A percentile compares a stretch with the other conserved stretches of the same genome.
These are phyloP conservation scores for Romanogobio albipinnatus DNA, from an alignment of 2,113 vertebrate species.

Conservation along the genomic window DNA sequence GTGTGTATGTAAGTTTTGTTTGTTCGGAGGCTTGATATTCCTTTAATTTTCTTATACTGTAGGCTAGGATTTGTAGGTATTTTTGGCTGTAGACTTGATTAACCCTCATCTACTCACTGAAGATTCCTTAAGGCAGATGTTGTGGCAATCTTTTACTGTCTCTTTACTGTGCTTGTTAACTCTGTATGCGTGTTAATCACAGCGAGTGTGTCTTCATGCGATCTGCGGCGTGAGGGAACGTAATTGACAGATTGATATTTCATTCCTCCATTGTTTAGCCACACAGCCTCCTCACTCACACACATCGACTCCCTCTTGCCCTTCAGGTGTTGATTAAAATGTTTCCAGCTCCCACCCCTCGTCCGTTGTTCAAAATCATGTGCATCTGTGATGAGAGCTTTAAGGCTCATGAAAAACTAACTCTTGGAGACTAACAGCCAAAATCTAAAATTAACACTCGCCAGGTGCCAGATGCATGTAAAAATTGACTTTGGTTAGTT, in stretches of 20 bases:
- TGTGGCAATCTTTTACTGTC: not conserved
- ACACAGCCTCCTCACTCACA: not conserved
- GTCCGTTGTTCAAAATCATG: not conserved
- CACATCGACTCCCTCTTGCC: not conserved
- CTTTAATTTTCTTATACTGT: not conserved
- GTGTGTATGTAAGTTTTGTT: not conserved
- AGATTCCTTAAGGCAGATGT: not conserved
- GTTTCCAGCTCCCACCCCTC: not conserved
- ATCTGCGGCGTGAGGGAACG: not conserved
- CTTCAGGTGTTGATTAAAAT: constrained; percentile 30
- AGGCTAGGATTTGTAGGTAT: not conserved
- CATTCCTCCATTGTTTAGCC: constrained; percentile 11
- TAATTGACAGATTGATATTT: constrained; percentile 40
- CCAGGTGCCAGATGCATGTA: not conserved
- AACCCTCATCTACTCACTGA: not conserved
- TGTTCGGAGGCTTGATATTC: not conserved
- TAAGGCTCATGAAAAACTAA: not conserved
- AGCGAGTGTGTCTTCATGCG: not conserved
- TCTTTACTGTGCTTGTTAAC: constrained; percentile 15
- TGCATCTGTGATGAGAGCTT: constrained; percentile 5
- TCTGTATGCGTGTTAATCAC: constrained; percentile 23
- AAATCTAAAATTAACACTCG: not conserved
- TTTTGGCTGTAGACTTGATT: not conserved
- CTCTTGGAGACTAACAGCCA: not conserved
- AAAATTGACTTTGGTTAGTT: not conserved